Conservation (phyloP, 2,888 invertebrate genomes). For the Aelia acuminata region DNA sequence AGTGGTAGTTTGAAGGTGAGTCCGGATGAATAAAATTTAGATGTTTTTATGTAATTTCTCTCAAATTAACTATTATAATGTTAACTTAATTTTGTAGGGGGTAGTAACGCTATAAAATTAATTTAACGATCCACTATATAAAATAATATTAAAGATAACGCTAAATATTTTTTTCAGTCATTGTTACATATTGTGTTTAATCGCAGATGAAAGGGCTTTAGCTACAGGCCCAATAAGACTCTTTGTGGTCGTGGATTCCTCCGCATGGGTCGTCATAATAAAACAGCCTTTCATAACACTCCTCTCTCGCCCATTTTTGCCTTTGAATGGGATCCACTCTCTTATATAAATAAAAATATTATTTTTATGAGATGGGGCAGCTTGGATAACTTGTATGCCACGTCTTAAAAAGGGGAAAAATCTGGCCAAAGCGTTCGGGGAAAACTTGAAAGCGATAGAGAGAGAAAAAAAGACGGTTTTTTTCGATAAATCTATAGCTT, state of each 20-base stretch:
- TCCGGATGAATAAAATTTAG: too few species aligned
- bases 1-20: too few species aligned
- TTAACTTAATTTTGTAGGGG: too few species aligned
- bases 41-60: too few species aligned
- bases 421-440: neutral
- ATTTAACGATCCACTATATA: too few species aligned
- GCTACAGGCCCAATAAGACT: neutral
- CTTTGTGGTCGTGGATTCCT: neutral
- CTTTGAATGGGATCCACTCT: constrained; percentile 28
- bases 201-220: neutral
- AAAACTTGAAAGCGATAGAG: constrained; percentile 9
- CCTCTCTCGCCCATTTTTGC: neutral
- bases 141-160: too few species aligned
- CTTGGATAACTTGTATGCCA: constrained; percentile 6
- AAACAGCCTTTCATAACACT: constrained; percentile 21
- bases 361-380: constrained; percentile 23
- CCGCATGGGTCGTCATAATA: neutral
- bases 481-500: too few species aligned
- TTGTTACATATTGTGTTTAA: neutral
- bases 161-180: neutral
- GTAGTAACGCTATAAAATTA: too few species aligned
- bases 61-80: too few species aligned
- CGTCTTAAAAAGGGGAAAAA: neutral
- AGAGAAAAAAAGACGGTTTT: neutral
- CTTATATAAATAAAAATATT: constrained; percentile 26